phyloP scores from a whole-genome alignment of 1,140 invertebrate species.

The Achatina immaculata region DNA sequence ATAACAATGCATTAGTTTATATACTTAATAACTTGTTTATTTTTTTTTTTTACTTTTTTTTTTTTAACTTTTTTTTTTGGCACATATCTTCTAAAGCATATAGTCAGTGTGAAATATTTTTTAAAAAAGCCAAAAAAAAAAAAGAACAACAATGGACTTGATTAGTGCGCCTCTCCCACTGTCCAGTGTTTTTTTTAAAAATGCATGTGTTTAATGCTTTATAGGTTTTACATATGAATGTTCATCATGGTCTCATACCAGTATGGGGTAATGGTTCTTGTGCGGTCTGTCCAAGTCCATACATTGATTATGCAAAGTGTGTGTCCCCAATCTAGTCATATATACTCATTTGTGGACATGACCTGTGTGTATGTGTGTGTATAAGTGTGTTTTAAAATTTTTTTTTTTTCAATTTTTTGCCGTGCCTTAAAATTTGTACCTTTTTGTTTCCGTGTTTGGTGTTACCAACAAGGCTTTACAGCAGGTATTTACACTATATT shows the following conservation, averaged over 20 bases:
- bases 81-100: neutral
- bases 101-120: neutral
- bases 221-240: constrained; percentile 20
- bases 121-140: no score
- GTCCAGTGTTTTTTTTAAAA: constrained; percentile 7
- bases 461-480: constrained; percentile 61
- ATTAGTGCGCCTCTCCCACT: neutral
- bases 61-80: constrained; percentile 11
- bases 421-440: constrained; percentile 64
- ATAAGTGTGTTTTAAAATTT: constrained; percentile 29
- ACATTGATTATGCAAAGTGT: constrained; percentile 34
- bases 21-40: constrained; percentile 30
- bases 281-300: constrained; percentile 27
- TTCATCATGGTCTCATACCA: constrained; percentile 10
- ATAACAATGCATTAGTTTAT: constrained; percentile 10
- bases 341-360: constrained; percentile 59
- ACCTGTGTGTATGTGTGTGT: constrained; percentile 38
- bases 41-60: constrained; percentile 33
- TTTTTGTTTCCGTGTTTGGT: constrained; percentile 54
- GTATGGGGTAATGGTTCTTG: constrained; percentile 10
- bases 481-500: constrained; percentile 50
- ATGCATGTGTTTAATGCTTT: constrained; percentile 16
- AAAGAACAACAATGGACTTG: neutral
- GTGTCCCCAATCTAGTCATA: constrained; percentile 57
- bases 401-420: constrained; percentile 53